A percentile compares a stretch with the other conserved stretches of the same genome.
Conservation (phyloP, 2,113 vertebrate species). For the Erythrocercus mccallii region DNA sequence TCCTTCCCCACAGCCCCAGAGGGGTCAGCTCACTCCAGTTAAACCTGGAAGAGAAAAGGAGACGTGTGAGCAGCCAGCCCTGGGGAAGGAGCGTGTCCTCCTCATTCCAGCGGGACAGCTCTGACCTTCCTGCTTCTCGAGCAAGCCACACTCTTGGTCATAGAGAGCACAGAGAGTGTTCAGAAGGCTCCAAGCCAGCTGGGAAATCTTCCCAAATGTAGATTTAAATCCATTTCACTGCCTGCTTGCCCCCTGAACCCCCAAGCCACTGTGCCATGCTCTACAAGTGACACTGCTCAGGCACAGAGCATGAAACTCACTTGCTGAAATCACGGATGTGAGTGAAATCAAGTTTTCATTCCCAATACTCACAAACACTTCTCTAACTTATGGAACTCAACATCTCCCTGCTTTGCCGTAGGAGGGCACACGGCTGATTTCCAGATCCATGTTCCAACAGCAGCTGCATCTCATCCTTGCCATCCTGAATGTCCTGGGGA, state of each 20-base stretch:
- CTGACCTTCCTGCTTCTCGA: background rate
- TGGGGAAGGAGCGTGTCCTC: background rate
- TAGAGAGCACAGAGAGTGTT: accelerated
- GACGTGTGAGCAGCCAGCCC: background rate
- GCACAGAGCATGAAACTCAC: background rate
- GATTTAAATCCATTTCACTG: background rate
- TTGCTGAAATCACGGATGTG: background rate
- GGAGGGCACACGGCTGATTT: background rate
- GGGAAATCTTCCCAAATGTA: background rate
- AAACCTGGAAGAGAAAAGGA: constrained; percentile 39
- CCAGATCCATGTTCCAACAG: background rate
- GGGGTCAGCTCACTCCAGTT: constrained; percentile 51
- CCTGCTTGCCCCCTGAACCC: background rate
- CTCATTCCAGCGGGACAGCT: background rate
- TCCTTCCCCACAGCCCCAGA: constrained; percentile 28
- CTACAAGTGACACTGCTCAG: background rate
- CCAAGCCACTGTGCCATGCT: background rate
- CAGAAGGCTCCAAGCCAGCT: background rate
- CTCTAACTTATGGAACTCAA: background rate
- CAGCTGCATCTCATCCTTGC: background rate
- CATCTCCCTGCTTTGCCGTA: background rate
- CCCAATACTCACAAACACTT: background rate
- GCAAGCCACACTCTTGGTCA: background rate
- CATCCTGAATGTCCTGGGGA: too few relatives aligned
- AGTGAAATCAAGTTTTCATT: background rate